Conservation (phyloP, 2,888 invertebrate genomes). For the Caenorhabditis angaria region DNA sequence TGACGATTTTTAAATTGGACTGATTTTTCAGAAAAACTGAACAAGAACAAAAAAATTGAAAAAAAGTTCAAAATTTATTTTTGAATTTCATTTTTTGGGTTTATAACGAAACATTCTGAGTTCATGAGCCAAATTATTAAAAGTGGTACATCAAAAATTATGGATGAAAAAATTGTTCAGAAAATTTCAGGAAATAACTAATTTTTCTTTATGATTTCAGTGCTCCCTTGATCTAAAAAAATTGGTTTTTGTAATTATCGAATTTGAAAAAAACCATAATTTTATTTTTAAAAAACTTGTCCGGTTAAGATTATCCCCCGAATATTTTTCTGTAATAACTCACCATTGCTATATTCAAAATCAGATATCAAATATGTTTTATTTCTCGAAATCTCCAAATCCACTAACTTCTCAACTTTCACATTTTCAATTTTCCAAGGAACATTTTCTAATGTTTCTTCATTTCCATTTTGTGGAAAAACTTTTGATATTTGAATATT, state of each 20-base stretch:
- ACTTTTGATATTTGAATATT: background rate
- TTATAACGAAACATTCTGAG: background rate
- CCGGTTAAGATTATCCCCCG: background rate
- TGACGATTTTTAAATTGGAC: background rate
- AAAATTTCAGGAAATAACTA: too few relatives aligned
- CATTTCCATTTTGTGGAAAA: conserved; percentile 19
- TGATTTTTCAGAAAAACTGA: background rate
- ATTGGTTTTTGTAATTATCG: too few relatives aligned
- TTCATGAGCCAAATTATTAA: background rate
- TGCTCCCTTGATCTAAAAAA: too few relatives aligned
- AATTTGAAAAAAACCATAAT: conserved; percentile 5
- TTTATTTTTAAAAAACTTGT: too few relatives aligned
- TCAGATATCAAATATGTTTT: conserved; percentile 25
- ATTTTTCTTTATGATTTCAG: too few relatives aligned
- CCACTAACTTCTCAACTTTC: conserved; percentile 7
- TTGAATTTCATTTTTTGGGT: background rate
- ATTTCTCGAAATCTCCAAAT: conserved; percentile 12
- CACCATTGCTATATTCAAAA: conserved; percentile 37
- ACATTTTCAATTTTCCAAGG: conserved; percentile 22
- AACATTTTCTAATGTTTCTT: conserved; percentile 21
- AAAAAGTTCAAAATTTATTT: background rate
- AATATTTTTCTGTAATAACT: background rate
- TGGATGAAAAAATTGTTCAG: too few relatives aligned
- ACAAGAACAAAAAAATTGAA: background rate
- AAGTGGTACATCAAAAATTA: background rate